Evolutionary conservation across 2,888 invertebrate genomes (phyloP).

Genomic region (Microplitis manilae): DNA sequence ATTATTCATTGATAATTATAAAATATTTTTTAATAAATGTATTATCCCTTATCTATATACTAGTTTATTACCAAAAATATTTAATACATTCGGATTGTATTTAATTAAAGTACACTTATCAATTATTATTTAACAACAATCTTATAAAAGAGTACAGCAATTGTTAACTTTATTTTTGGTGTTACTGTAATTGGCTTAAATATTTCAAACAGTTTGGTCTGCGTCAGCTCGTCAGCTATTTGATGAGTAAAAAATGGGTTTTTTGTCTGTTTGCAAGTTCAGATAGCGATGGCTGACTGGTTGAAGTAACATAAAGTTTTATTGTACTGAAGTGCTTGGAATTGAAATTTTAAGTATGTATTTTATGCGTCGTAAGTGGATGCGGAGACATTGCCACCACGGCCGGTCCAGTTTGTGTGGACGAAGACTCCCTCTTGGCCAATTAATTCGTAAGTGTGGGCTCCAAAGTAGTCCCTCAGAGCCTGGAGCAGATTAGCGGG

Average conservation of each 20-base stretch:
- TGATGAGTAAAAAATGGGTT: neutral
- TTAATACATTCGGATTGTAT: neutral
- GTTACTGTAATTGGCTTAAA: too few species aligned
- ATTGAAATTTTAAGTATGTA: neutral
- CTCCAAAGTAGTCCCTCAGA: slow-evolving; percentile 98
- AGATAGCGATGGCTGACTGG: neutral
- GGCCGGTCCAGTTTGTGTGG: slow-evolving; percentile 99
- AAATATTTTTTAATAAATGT: neutral
- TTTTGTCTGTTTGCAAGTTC: neutral
- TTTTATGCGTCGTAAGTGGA: slow-evolving; percentile 87
- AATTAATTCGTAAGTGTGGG: slow-evolving; percentile 96
- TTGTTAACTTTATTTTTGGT: too few species aligned
- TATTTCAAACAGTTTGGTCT: too few species aligned
- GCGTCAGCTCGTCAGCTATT: too few species aligned
- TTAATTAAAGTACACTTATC: neutral
- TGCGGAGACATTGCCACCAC: slow-evolving; percentile 96
- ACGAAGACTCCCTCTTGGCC: slow-evolving; percentile 89
- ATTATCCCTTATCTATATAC: slow-evolving; percentile 3
- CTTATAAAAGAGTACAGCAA: neutral
- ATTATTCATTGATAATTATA: neutral
- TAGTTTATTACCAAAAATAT: neutral
- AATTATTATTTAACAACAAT: neutral
- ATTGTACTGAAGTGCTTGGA: slow-evolving; percentile 2
- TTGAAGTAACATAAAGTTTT: neutral
- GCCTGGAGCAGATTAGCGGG: slow-evolving; percentile 98